A percentile compares a stretch with the other conserved stretches of the same genome.
Conservation (phyloP, 1,140 invertebrate genomes). For the Brevipalpus yothersi region DNA sequence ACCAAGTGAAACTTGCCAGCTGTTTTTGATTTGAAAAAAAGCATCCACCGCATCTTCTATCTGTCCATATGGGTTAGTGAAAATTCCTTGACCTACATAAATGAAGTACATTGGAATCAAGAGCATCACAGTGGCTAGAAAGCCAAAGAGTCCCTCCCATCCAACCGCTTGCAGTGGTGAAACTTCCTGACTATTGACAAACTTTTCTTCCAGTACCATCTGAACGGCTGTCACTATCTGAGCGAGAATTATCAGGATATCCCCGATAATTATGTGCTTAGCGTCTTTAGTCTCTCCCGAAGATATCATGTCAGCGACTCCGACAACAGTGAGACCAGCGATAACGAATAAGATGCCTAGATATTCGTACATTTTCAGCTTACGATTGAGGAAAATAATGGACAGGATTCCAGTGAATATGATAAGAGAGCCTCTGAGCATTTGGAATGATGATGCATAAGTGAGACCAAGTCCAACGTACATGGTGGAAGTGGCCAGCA, state of each 20-base stretch:
- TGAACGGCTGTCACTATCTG: conserved; percentile 69
- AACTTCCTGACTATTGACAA: conserved; percentile 50
- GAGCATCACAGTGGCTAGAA: conserved; percentile 39
- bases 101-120: conserved; percentile 67
- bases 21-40: conserved; percentile 49
- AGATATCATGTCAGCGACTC: conserved; percentile 21
- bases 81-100: conserved; percentile 35
- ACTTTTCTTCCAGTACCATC: conserved; percentile 87
- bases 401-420: conserved; percentile 77
- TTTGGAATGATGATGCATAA: conserved; percentile 82
- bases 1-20: conserved; percentile 31
- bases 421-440: conserved; percentile 73
- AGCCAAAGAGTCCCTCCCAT: conserved; percentile 78
- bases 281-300: conserved; percentile 18
- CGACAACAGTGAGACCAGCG: conserved; percentile 52
- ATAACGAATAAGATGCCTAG: conserved; percentile 54
- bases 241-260: conserved; percentile 69
- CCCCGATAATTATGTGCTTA: conserved; percentile 57
- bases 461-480: conserved; percentile 75
- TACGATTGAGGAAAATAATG: conserved; percentile 52
- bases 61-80: conserved; percentile 35
- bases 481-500: conserved; percentile 55
- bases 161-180: conserved; percentile 55
- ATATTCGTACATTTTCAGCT: conserved; percentile 46
- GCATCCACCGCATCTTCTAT: conserved; percentile 67